A percentile compares a stretch with the other conserved stretches of the same genome.
Evolutionary conservation across 2,888 invertebrate genomes (phyloP).

Genomic region (Pammene fasciana): DNA sequence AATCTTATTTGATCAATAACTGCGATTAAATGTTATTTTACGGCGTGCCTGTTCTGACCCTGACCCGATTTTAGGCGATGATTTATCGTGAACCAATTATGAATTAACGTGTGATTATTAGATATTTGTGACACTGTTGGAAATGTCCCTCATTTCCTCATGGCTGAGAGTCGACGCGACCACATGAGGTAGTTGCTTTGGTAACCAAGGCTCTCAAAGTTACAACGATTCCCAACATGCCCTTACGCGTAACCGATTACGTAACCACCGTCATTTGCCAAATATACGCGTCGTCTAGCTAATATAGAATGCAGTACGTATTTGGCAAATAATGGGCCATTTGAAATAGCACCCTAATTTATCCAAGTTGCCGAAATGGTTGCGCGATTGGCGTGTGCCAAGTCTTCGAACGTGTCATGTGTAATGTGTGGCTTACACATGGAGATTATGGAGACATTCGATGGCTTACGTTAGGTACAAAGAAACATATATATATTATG

Average conservation of each 20-base stretch:
- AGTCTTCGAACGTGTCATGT: constrained; percentile 8
- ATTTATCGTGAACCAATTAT: constrained; percentile 26
- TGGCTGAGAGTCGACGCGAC: too few species aligned
- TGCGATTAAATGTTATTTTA: constrained; percentile 28
- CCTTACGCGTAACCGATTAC: constrained; percentile 12
- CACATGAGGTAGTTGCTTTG: too few species aligned
- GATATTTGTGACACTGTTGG: too few species aligned
- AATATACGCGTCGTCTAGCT: constrained; percentile 9
- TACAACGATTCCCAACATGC: neutral
- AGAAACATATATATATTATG: neutral
- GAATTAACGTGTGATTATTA: too few species aligned
- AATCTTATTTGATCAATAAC: constrained; percentile 28
- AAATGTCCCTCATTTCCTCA: too few species aligned
- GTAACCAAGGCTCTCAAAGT: neutral
- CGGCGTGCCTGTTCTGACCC: constrained; percentile 23
- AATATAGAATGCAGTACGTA: constrained; percentile 17
- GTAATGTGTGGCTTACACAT: neutral
- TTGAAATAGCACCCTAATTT: constrained; percentile 18
- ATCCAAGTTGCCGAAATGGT: constrained; percentile 17
- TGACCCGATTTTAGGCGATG: constrained; percentile 23
- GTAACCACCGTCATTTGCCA: constrained; percentile 14
- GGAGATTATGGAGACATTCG: too few species aligned
- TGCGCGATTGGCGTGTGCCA: constrained; percentile 3
- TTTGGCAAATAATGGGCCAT: constrained; percentile 22
- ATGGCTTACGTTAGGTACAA: neutral